A percentile compares a stretch with the other conserved stretches of the same genome.
phyloP scores from a whole-genome alignment of 2,113 vertebrate genomes.

The Lamprotornis superbus region DNA sequence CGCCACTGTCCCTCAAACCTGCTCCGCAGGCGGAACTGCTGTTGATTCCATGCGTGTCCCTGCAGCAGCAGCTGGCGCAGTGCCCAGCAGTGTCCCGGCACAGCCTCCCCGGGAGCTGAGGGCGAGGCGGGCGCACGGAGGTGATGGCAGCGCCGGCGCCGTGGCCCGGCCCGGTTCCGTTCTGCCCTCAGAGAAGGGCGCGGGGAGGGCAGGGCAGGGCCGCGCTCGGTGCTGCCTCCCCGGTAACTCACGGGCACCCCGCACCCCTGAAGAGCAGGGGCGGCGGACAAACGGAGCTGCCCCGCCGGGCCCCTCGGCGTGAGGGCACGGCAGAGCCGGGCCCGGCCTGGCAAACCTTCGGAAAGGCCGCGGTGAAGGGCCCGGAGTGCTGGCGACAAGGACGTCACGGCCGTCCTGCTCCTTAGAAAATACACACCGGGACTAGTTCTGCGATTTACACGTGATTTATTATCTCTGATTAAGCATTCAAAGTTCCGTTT shows the following conservation, averaged over 20 bases:
- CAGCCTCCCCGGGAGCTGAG: background rate
- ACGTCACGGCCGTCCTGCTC: fast-evolving
- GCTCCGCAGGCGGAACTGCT: background rate
- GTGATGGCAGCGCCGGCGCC: fast-evolving
- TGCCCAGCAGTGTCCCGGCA: background rate
- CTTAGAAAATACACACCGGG: background rate
- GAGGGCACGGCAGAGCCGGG: background rate
- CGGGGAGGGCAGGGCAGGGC: background rate
- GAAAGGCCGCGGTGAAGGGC: fast-evolving
- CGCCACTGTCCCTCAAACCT: too few species aligned
- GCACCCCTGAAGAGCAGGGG: fast-evolving
- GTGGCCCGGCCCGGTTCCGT: fast-evolving
- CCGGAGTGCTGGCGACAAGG: fast-evolving
- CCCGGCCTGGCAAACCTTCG: fast-evolving
- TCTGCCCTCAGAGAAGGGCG: background rate
- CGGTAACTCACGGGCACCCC: fast-evolving
- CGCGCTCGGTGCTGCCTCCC: background rate
- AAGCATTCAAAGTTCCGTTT: background rate
- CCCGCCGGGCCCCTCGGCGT: background rate
- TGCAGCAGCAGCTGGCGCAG: background rate
- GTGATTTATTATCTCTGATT: constrained; percentile 18
- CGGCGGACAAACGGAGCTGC: background rate
- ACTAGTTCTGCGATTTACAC: background rate
- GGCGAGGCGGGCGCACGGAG: fast-evolving
- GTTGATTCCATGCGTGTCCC: fast-evolving